These are phyloP conservation scores for Mus minutoides DNA, from an alignment of 2,797 vertebrate species.

Conservation along the genomic window DNA sequence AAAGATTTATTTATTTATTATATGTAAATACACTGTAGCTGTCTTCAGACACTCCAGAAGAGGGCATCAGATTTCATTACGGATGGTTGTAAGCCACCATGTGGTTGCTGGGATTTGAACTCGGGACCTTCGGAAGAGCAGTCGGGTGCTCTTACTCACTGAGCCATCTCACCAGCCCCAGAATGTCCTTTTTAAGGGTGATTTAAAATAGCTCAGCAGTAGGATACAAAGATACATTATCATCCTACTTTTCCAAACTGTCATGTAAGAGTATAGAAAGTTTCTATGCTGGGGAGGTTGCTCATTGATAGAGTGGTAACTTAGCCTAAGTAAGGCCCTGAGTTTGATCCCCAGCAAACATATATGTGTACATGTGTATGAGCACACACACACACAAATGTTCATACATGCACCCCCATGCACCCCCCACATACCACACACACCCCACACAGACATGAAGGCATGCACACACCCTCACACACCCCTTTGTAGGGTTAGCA, in stretches of 20 bases:
- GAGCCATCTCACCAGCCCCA: too few relatives aligned
- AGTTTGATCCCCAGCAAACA: not conserved
- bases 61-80: too few relatives aligned
- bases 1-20: too few relatives aligned
- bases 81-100: too few relatives aligned
- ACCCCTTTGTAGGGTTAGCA: not conserved
- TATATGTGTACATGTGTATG: not conserved
- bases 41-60: too few relatives aligned
- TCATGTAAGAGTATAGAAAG: not conserved
- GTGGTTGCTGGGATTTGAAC: too few relatives aligned
- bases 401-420: too few relatives aligned
- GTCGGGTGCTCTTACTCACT: too few relatives aligned
- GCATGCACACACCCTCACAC: not conserved
- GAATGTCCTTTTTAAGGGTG: conserved; percentile 31
- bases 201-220: conserved; percentile 36
- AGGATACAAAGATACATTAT: not conserved
- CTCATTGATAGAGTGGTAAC: not conserved
- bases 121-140: too few relatives aligned
- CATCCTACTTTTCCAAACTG: not conserved
- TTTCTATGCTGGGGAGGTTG: not conserved
- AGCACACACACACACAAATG: not conserved
- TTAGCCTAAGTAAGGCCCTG: not conserved
- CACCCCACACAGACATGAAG: not conserved
- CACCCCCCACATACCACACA: too few relatives aligned
- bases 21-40: too few relatives aligned